Base-by-base conservation (phyloP, 2,797 vertebrate species). In the Sandelia bainsii region DNA sequence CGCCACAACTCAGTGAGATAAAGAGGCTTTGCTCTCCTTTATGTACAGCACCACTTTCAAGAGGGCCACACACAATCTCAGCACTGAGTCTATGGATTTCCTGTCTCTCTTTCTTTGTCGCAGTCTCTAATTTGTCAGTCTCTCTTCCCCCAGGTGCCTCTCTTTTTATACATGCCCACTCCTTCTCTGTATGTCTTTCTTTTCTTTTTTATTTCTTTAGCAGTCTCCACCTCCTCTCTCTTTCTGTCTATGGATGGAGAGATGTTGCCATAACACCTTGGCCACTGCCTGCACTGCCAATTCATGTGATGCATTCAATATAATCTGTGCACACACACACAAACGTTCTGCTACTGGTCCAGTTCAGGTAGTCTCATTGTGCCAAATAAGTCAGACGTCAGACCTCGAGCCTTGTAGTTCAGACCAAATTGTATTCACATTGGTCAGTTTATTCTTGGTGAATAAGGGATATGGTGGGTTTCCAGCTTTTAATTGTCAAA, bases 71-170 rank as follows among this genome's bases (percentile, higher is more conserved):
- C 80, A 76, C 83, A 72, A 57, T 77, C 62, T 81, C 74, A 62
- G 71, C 77, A 79, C 61, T n/a, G 44, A 66, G 63, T 75, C 75
- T 78, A 90, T 87, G 67, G 90, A 91, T 92, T 89, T 87, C 69
- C 81, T 83, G 75, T 88, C 76, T 11, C 59, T 53, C 70, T 85
- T 73, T 84, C 51, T 67, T 82, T 82, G 78, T 72, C n/a, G 11
- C 70, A 45, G 49, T 66, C 77, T 84, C 83, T 81, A 88, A 87
- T 91, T 90, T 87, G 84, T 90, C 84, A 63, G 59, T 75, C 61
- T 78, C 56, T 71, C 60, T 63, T 34, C 58, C 62, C 65, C 39
- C 56, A 27, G 68, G 57, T 78, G 76, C 62, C 72, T 48, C 46
- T 70, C 60, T 81, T 81, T 84, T 84, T 75, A 69, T 71, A 65